Base-by-base conservation (phyloP, 53 echinoderm and acorn worm species). In the Holothuria scabra region DNA sequence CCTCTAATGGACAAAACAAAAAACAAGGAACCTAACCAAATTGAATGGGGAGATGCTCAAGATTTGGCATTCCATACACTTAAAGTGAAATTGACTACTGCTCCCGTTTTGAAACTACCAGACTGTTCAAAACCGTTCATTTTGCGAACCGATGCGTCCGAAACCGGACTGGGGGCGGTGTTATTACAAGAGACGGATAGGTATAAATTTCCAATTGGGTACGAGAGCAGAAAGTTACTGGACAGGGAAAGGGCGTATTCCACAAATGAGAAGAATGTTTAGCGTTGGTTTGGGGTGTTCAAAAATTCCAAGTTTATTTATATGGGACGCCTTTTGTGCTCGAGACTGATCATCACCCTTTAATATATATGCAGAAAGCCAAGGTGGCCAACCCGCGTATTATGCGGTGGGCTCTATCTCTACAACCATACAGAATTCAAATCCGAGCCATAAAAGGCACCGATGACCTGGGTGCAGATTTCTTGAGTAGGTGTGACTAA, bases 401-500 rank as follows among this genome's bases (percentile, higher is more conserved):
- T 37, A 88, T 88, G 85, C 88, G 91, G 38, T 87, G 87, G 91
- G 87, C 91, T 16, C 82, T 91, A 1, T 75, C 87, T 24, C 68
- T 86, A 8, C 90, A 90, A 58, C 84, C 84, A 6, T 91, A 60
- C 55, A 33, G 87, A 28, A 75, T 80, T 57, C 86, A 64, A 46
- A 66, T 85, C 4, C 69, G 82, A 60, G 81, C 82, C 4, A 85
- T 87, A 32, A 75, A 81, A 33, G 92, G 92, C 7, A 60, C 76
- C n/a, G 88, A 88, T 14, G 89, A 91, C 46, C 85, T 85, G 49
- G 91, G 88, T 23, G 92, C 88, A 25, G 92, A 92, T 59, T 92
- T 67, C 56, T 46, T 86, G 65, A 92, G 88, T 63, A 37, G 86
- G 60, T 20, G 29, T 38, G 82, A 61, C 4, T 64, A 46, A 80